Percentiles rank a stretch among this genome's conserved stretches.
phyloP scores from a whole-genome alignment of 2,797 vertebrate genomes.

The Rallus crepitans region DNA sequence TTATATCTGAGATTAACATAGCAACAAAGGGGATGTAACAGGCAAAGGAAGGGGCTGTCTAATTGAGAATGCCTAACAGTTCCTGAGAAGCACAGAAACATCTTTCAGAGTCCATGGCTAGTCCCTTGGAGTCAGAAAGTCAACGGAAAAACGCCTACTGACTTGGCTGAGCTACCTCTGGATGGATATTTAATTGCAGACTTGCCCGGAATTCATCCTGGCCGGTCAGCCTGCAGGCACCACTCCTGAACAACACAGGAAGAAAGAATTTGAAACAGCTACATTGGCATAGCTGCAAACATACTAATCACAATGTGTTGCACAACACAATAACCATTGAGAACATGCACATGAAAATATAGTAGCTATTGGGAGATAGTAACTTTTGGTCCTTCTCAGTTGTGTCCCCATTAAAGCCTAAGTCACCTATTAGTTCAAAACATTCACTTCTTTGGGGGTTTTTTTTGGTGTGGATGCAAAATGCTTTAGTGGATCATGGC shows the following conservation, averaged over 20 bases:
- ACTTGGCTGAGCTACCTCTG: neutral
- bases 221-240: neutral
- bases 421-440: neutral
- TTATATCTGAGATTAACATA: neutral
- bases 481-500: neutral
- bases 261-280: neutral
- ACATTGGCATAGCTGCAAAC: neutral
- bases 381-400: neutral
- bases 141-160: neutral
- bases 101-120: neutral
- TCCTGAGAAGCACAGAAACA: neutral
- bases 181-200: neutral
- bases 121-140: neutral
- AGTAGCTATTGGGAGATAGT: neutral
- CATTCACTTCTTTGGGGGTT: rapidly evolving
- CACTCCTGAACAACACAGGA: neutral
- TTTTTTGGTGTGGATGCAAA: neutral
- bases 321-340: neutral
- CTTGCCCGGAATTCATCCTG: neutral
- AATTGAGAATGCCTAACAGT: neutral
- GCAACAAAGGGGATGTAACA: rapidly evolving
- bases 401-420: neutral
- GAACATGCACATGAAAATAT: neutral
- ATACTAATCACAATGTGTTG: neutral
- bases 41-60: neutral